These are phyloP conservation scores for Natrix natrix DNA, from an alignment of 2,797 vertebrate genomes.

Conservation along the genomic window DNA sequence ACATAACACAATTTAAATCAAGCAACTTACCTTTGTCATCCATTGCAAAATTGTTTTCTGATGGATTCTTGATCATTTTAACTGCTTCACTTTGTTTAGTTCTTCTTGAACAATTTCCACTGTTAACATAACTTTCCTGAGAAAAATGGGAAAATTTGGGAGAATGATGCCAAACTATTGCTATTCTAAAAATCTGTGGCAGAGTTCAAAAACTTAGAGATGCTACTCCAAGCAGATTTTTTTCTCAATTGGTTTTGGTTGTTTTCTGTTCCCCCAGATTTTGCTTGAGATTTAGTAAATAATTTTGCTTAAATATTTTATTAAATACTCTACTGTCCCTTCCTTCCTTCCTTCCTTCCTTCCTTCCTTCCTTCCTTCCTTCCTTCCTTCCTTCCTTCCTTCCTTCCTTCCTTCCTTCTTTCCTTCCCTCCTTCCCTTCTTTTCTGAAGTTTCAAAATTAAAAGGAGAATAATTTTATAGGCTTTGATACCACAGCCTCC, in stretches of 20 bases:
- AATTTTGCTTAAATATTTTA: background rate
- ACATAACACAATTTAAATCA: constrained; percentile 33
- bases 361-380: background rate
- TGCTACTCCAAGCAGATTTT: background rate
- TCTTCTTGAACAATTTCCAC: constrained; percentile 21
- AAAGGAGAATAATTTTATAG: constrained; percentile 55
- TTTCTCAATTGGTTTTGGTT: background rate
- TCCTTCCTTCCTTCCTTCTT: background rate
- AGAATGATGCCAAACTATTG: background rate
- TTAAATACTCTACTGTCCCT: background rate
- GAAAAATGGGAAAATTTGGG: background rate
- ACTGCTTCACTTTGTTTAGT: constrained; percentile 30
- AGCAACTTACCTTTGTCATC: constrained; percentile 63
- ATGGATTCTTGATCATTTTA: background rate
- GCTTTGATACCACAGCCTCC: background rate
- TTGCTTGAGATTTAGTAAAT: background rate
- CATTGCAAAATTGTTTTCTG: constrained; percentile 34
- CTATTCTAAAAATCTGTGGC: background rate
- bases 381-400: background rate
- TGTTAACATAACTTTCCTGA: constrained; percentile 13
- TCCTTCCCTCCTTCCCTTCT: background rate
- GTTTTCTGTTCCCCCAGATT: background rate
- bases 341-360: background rate
- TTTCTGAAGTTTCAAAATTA: constrained; percentile 11
- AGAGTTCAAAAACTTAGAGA: background rate